Evolutionary conservation across 2,113 vertebrate genomes (phyloP).

Genomic region (Cheirogaleus medius): DNA sequence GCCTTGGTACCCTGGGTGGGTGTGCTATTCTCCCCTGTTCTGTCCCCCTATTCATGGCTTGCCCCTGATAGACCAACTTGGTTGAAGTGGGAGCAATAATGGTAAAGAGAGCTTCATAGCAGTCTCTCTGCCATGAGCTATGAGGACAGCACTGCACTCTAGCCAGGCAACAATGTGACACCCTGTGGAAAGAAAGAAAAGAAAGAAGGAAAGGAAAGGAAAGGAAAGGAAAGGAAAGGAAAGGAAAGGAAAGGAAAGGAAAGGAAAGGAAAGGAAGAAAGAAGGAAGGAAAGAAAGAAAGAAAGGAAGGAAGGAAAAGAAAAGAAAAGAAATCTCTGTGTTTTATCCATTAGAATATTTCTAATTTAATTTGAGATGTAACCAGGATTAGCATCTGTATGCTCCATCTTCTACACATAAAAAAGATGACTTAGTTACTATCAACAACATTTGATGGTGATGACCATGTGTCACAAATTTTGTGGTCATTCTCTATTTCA

Average conservation of each 20-base stretch:
- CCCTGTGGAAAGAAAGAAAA: background rate
- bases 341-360: background rate
- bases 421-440: background rate
- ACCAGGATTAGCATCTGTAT: background rate
- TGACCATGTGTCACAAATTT: background rate
- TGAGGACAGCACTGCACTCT: background rate
- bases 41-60: background rate
- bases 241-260: too few species aligned
- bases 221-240: too few species aligned
- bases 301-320: too few species aligned
- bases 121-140: background rate
- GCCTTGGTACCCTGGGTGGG: background rate
- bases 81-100: background rate
- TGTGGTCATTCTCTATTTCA: slow-evolving; percentile 20
- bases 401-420: background rate
- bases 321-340: background rate
- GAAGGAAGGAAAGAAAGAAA: too few species aligned
- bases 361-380: background rate
- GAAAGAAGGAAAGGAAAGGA: too few species aligned
- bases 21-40: background rate
- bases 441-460: background rate
- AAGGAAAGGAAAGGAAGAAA: too few species aligned
- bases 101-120: background rate
- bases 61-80: background rate
- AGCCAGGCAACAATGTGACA: background rate